Conservation (phyloP, 2,113 vertebrate genomes). For the Desmodus rotundus region DNA sequence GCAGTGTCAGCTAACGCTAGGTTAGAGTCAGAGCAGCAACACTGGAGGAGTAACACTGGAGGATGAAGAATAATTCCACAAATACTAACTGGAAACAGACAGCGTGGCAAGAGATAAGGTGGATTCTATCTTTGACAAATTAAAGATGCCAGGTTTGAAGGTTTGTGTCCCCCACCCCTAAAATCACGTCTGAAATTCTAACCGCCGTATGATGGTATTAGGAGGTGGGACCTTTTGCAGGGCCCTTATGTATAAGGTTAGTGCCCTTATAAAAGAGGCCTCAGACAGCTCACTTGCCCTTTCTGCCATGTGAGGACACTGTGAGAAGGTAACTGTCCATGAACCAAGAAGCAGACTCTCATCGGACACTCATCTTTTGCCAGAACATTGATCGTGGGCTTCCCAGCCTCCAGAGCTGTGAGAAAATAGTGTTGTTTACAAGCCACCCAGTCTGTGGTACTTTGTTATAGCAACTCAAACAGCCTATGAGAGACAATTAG, state of each 20-base stretch:
- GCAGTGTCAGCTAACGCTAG: neutral
- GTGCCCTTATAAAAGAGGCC: neutral
- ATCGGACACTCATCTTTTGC: neutral
- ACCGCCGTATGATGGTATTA: neutral
- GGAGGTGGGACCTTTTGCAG: neutral
- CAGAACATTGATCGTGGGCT: neutral
- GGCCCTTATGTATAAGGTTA: neutral
- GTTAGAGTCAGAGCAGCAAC: neutral
- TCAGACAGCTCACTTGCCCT: neutral
- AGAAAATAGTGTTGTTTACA: neutral
- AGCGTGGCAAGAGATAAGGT: neutral
- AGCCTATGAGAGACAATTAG: neutral
- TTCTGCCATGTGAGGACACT: neutral
- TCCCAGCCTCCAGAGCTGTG: neutral
- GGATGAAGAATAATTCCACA: neutral
- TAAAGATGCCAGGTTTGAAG: neutral
- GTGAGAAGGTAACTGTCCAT: neutral
- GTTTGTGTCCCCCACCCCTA: neutral
- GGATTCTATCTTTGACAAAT: neutral
- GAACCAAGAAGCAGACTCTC: neutral
- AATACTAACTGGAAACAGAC: neutral
- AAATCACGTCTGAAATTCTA: neutral
- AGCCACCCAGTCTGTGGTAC: neutral
- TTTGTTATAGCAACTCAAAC: neutral
- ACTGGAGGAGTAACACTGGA: neutral